Evolutionary conservation across 2,797 vertebrate genomes (phyloP), one percentile per base, ranked within the genome.

Genomic region (Forpus xanthops): DNA sequence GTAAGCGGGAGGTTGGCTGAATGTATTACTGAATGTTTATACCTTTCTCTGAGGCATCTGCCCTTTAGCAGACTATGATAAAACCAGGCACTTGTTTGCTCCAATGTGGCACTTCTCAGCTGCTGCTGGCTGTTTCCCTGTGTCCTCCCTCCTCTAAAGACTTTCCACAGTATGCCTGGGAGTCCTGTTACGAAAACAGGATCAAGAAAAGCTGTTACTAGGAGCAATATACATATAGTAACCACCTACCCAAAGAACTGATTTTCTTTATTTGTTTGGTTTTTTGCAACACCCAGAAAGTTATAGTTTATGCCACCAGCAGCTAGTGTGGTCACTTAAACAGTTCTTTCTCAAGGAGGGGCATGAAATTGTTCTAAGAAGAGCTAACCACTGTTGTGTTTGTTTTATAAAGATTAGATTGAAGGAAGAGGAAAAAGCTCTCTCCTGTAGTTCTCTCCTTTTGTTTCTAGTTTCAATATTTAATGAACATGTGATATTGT

Each of bases 381-480:
- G 60, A 87, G 52, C 88, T 90, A 94, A 76, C 23, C 41, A 56
- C 8, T 18, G 23, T 39, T 80, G 21, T 8, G 3, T 0, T 3
- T 45, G 8, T 70, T 75, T 85, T 74, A n/a, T 5, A 20, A 84
- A 88, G 55, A 79, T 90, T 52, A 94, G 55, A 67, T 79, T 85
- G 84, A 83, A 82, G 50, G 61, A 92, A 68, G 12, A 62, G 55
- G 47, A 44, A 84, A 81, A 93, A 94, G 47, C 50, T 75, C 44
- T 90, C 45, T 94, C 76, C 53, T 91, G 33, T 60, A 93, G 47
- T 81, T 91, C 44, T 84, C 52, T 84, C 30, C 73, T 87, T 98
- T 98, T 98, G 97, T 98, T 98, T 96, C 96, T 89, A 92, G 95
- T 95, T 98, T 98, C 97, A 97, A 98, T 98, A 97, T 97, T 97